Evolutionary conservation across 2,888 invertebrate genomes (phyloP), one percentile per base, ranked within the genome.

Genomic region (Scaptomyza reducta): DNA sequence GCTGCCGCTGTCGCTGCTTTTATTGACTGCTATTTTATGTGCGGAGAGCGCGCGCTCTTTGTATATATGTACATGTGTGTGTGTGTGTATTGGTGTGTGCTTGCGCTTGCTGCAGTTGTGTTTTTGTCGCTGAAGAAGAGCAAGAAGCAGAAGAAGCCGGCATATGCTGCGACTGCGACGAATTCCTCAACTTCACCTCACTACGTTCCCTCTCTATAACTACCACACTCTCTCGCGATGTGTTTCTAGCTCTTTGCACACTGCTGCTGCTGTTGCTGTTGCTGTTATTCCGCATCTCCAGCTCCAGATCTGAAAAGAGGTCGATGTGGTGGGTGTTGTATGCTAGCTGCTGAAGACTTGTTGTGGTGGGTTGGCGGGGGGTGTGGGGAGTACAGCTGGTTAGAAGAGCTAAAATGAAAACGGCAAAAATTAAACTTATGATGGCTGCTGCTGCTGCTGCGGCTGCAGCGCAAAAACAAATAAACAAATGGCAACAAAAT

Each of bases 71-170:
- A 47, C 57, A 51, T 45, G 56, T 55, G 63, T 54, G 47, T 51
- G 61, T 49, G 50, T 59, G 54, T 45, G 56, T 55, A 63, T 59
- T 44, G 51, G 42, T 66, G 55, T 66, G 55, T 16, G 40, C 38
- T 9, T 16, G 40, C 4, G 57, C 41, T 50, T 79, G 69, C 80
- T 84, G 85, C 83, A 79, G 65, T 31, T 79, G 69, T 80, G 77
- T 78, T 78, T 79, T 80, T 57, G 80, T 74, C 64, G 74, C 74
- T 54, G 77, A 58, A 71, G 64, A 65, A 69, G 65, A 80, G 77
- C 57, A 84, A 84, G 76, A 71, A 78, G 86, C 77, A 79, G 79
- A 77, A 89, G 89, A 87, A 89, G 90, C 89, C 89, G 89, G 89
- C 90, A 89, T 87, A 89, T 88, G 84, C 87, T 82, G 84, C 75